Base-by-base conservation (phyloP, 2,113 vertebrate genomes). In the Trachemys scripta region DNA sequence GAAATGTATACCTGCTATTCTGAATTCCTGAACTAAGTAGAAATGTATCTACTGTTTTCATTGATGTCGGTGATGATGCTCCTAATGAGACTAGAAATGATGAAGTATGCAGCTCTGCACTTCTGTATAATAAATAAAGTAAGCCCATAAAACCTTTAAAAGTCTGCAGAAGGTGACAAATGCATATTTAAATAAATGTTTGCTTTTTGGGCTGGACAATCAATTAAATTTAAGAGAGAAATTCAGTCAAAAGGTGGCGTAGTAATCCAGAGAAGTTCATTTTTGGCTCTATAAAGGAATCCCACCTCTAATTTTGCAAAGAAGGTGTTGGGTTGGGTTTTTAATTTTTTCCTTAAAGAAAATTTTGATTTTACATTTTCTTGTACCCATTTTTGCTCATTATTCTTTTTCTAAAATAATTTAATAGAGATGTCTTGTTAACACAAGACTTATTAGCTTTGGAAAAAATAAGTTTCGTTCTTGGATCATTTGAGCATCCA, bases 241-340 rank as follows among this genome's bases (percentile, higher is more conserved):
- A 95, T 95, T 79, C 86, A 94, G 96, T 97, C 97, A 94, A 97
- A 95, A 97, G 96, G 95, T 97, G 97, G 96, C 83, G 83, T 91
- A 95, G 95, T 98, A 80, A 96, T 91, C 91, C 92, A 92, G 82
- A 95, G 90, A 97, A 98, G 96, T 98, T 98, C 89, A 49, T 91
- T 93, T 90, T 91, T 88, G 97, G 47, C 91, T 93, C 50, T 88
- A 42, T 83, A 95, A 95, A 95, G 94, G 87, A 84, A 88, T 94
- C 87, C 90, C 88, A 97, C 87, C 82, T 93, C 72, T 90, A 62
- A 92, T 96, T 95, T 93, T 95, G 87, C 76, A 94, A 94, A 47
- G 57, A 82, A 89, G 57, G 27, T 94, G 22, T 85, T 92, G 87
- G 62, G 88, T 84, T 91, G 56, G 86, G 75, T 69, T 96, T 1